phyloP scores from a whole-genome alignment of 1,140 invertebrate genomes.

The Antheraea pernyi region DNA sequence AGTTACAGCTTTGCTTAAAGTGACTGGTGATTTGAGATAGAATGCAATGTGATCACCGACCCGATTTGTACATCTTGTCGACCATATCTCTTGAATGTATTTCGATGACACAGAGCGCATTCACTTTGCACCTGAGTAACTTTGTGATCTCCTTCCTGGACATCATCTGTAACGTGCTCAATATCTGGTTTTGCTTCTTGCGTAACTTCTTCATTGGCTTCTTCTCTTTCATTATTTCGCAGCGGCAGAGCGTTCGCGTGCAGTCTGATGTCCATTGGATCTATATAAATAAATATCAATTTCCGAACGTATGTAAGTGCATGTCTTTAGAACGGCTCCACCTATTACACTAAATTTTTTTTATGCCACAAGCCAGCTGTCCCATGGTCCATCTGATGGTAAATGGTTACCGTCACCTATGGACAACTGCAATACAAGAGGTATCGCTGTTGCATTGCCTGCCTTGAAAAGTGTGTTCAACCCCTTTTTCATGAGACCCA shows the following conservation, averaged over 20 bases:
- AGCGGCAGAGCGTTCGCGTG: constrained; percentile 83
- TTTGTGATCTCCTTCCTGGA: constrained; percentile 86
- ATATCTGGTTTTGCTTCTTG: constrained; percentile 85
- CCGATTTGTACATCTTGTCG: constrained; percentile 87
- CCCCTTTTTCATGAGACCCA: too few species aligned
- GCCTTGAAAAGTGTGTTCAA: too few species aligned
- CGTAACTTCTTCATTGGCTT: constrained; percentile 89
- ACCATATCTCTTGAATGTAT: constrained; percentile 93
- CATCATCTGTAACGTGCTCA: constrained; percentile 88
- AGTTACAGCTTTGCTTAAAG: too few species aligned
- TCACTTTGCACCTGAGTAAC: constrained; percentile 89
- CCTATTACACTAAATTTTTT: too few species aligned
- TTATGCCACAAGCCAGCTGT: too few species aligned
- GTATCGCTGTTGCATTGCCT: too few species aligned
- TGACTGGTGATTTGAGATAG: too few species aligned
- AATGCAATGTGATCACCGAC: constrained; percentile 26
- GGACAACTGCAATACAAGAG: too few species aligned
- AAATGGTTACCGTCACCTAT: too few species aligned
- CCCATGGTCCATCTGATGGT: too few species aligned
- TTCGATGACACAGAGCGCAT: constrained; percentile 91
- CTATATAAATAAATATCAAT: constrained; percentile 44
- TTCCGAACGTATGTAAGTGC: too few species aligned
- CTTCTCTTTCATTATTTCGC: constrained; percentile 85
- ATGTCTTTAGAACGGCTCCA: too few species aligned
- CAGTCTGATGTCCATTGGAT: constrained; percentile 91